These are phyloP conservation scores for Rhinichthys klamathensis DNA, from an alignment of 2,113 vertebrate species.

Conservation along the genomic window DNA sequence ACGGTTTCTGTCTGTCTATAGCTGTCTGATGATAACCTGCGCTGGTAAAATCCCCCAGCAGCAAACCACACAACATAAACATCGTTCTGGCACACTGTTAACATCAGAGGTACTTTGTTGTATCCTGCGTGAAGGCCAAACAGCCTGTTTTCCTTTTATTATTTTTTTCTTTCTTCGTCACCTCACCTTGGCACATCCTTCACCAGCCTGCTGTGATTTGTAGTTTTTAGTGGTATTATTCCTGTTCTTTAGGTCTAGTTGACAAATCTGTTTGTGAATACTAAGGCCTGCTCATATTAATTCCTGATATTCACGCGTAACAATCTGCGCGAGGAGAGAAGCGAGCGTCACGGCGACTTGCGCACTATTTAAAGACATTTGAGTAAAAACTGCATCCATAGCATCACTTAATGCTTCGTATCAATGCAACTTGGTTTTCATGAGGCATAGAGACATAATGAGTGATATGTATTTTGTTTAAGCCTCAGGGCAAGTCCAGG, in stretches of 20 bases:
- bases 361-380: not conserved
- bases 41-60: slow-evolving; percentile 23
- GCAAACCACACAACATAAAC: slow-evolving; percentile 11
- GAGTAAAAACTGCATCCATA: not conserved
- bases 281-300: too few relatives aligned
- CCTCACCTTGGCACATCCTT: slow-evolving; percentile 8
- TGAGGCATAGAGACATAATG: slow-evolving; percentile 12
- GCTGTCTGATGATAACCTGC: not conserved
- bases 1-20: not conserved
- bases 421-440: not conserved
- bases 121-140: slow-evolving; percentile 7
- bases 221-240: slow-evolving; percentile 3
- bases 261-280: not conserved
- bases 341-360: too few relatives aligned
- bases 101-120: slow-evolving; percentile 32
- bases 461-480: slow-evolving; percentile 34
- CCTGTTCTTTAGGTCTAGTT: not conserved
- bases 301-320: too few relatives aligned
- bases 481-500: slow-evolving; percentile 29
- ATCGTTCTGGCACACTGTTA: not conserved
- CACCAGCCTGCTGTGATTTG: slow-evolving; percentile 18
- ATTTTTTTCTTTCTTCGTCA: not conserved
- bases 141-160: not conserved
- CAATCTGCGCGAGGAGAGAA: not conserved
- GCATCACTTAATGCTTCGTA: not conserved